These are phyloP conservation scores for Podiceps cristatus DNA, from an alignment of 2,113 vertebrate genomes.

Conservation along the genomic window DNA sequence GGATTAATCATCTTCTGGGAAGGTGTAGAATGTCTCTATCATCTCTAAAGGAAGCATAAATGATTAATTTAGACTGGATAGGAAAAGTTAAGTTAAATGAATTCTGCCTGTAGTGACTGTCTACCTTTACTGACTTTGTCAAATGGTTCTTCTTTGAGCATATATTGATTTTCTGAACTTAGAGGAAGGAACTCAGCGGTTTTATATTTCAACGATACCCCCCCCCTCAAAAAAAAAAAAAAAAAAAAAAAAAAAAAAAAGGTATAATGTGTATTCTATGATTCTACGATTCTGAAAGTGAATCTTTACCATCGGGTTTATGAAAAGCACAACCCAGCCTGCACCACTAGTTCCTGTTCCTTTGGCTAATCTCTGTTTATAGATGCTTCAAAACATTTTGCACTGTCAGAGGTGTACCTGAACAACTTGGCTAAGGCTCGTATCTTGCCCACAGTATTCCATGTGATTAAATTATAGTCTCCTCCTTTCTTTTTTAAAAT, in stretches of 20 bases:
- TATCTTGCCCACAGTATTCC: not conserved
- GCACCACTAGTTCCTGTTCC: not conserved
- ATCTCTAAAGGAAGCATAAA: not conserved
- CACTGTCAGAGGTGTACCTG: not conserved
- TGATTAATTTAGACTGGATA: not conserved
- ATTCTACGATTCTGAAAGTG: not conserved
- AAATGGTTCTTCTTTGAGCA: not conserved
- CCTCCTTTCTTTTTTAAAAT: not conserved
- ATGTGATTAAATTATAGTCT: not conserved
- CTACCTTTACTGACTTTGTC: not conserved
- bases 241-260: not conserved
- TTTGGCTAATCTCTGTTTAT: not conserved
- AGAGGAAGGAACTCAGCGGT: not conserved
- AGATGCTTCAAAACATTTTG: not conserved
- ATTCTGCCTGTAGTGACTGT: not conserved
- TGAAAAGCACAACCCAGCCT: not conserved
- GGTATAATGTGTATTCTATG: not conserved
- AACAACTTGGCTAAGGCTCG: fast-evolving
- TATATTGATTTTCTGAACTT: not conserved
- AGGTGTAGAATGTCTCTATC: not conserved
- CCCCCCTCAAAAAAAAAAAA: not conserved
- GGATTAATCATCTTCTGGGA: not conserved
- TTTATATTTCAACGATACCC: not conserved
- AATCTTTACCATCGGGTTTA: not conserved
- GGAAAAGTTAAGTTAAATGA: not conserved